A percentile compares a stretch with the other conserved stretches of the same genome.
These are phyloP conservation scores for Rhysida immarginata DNA, from an alignment of 1,140 invertebrate genomes.

Conservation along the genomic window DNA sequence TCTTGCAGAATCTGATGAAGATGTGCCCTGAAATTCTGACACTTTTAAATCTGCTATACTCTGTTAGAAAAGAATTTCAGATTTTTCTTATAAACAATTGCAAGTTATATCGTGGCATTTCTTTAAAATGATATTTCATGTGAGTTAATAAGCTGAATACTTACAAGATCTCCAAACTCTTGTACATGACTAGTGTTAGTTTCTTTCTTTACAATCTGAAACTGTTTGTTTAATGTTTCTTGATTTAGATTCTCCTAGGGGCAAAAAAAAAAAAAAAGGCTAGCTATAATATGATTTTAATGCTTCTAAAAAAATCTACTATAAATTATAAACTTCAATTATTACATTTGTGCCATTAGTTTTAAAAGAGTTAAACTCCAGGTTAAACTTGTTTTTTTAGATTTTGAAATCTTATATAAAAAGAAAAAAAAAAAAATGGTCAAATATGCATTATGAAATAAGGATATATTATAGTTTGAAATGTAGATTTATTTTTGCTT, in stretches of 20 bases:
- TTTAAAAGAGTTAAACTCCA: too few relatives aligned
- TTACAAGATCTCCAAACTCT: constrained; percentile 39
- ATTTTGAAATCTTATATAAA: too few relatives aligned
- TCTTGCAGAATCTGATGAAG: neutral
- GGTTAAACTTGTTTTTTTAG: too few relatives aligned
- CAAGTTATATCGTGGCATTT: neutral
- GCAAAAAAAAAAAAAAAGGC: neutral
- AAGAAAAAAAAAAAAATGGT: too few relatives aligned
- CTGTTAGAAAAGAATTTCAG: constrained; percentile 12
- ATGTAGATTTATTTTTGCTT: too few relatives aligned
- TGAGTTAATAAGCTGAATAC: neutral
- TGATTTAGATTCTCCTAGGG: constrained; percentile 34
- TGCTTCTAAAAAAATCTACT: too few relatives aligned
- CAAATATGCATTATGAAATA: too few relatives aligned
- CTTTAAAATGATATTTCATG: neutral
- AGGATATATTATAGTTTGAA: too few relatives aligned
- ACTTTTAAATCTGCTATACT: constrained; percentile 27
- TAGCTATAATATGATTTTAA: constrained; percentile 4
- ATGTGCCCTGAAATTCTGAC: constrained; percentile 28
- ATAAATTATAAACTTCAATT: too few relatives aligned
- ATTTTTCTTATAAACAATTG: constrained; percentile 1
- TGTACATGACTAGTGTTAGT: constrained; percentile 44
- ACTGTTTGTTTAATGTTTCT: constrained; percentile 42
- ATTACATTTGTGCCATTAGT: neutral
- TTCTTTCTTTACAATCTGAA: constrained; percentile 37